Base-by-base conservation (phyloP, 30 jellyfish, hydroid and myxozoan genomes). In the Pelagia noctiluca region DNA sequence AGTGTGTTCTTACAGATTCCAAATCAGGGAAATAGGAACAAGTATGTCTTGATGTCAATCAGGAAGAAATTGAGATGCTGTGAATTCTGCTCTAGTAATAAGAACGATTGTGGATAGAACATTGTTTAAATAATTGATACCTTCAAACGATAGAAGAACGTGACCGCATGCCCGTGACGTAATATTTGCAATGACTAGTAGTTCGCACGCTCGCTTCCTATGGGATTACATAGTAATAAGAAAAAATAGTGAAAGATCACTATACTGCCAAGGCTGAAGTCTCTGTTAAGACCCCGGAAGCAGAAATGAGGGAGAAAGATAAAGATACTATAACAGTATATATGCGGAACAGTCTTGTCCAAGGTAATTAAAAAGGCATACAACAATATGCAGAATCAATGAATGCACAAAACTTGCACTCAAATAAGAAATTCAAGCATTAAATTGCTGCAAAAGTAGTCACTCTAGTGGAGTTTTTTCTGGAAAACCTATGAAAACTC, bases 141-240 rank as follows among this genome's bases (percentile, higher is more conserved):
- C 16, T 42, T 42, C 57, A 16, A 16, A 42, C 57, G 57, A 42
- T 42, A 42, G 57, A 42, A 42, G 16, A 42, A 42, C 57, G 57
- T 42, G 57, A 42, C 57, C 57, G 57, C 16, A 42, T 42, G 57
- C 57, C 57, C 8, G 57, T 42, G 16, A 42, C 57, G 57, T 42
- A 42, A 5, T 8, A 42, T 16, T 42, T 16, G 57, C 57, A 42
- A 22, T 31, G 79, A 53, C 78, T 32, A 23, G 69, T 37, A 77
- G 69, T 80, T 48, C 88, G 60, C 60, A 53, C 79, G 79, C 85
- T 34, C 64, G 74, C 85, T 74, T 74, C 85, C 50, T 73, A 50
- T 74, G 72, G 85, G 74, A 74, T 74, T 50, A 47, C 60, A 73
- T 25, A 74, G 73, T 74, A 73, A 74, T n/a, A 71, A 36, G 83